These are phyloP conservation scores for Coregonus sp. DNA, from an alignment of 2,797 vertebrate genomes.

Conservation along the genomic window DNA sequence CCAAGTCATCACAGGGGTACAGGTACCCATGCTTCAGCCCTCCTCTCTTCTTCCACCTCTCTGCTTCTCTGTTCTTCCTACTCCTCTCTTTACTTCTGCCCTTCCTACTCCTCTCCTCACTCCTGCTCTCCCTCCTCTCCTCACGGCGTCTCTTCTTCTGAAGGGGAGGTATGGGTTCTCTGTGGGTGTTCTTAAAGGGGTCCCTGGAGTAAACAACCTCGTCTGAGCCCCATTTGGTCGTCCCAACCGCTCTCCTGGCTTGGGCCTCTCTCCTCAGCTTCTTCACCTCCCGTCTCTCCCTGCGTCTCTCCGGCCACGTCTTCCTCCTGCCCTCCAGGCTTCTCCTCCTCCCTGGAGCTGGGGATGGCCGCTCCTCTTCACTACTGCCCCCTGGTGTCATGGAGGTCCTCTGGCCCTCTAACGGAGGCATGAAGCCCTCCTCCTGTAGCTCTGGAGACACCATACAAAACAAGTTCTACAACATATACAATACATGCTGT, in stretches of 20 bases:
- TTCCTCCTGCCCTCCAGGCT: slow-evolving; percentile 51
- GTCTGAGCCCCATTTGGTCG: slow-evolving; percentile 17
- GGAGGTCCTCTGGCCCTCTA: slow-evolving; percentile 38
- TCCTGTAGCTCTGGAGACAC: slow-evolving; percentile 47
- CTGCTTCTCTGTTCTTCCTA: slow-evolving; percentile 41
- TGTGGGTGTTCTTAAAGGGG: slow-evolving; percentile 21
- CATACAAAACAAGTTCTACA: slow-evolving; percentile 11
- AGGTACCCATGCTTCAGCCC: slow-evolving; percentile 54
- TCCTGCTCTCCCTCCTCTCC: slow-evolving; percentile 14
- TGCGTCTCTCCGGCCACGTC: slow-evolving; percentile 62
- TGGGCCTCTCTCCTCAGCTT: slow-evolving; percentile 64
- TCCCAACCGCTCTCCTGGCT: slow-evolving; percentile 46
- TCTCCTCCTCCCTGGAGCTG: slow-evolving; percentile 33
- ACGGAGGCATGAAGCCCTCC: slow-evolving; percentile 14
- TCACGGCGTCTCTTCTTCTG: slow-evolving; percentile 34
- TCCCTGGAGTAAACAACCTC: slow-evolving; percentile 30
- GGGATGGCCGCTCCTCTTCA: slow-evolving; percentile 34
- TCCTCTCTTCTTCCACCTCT: slow-evolving; percentile 60
- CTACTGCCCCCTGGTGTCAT: slow-evolving; percentile 31
- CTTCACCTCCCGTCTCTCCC: slow-evolving; percentile 65
- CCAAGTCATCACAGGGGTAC: slow-evolving; percentile 33
- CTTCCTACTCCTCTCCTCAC: slow-evolving; percentile 17
- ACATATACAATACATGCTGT: neutral
- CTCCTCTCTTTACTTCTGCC: slow-evolving; percentile 16
- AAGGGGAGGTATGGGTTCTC: neutral